These are phyloP conservation scores for Bombus haemorrhoidalis DNA, from an alignment of 1,140 invertebrate species.

Conservation along the genomic window DNA sequence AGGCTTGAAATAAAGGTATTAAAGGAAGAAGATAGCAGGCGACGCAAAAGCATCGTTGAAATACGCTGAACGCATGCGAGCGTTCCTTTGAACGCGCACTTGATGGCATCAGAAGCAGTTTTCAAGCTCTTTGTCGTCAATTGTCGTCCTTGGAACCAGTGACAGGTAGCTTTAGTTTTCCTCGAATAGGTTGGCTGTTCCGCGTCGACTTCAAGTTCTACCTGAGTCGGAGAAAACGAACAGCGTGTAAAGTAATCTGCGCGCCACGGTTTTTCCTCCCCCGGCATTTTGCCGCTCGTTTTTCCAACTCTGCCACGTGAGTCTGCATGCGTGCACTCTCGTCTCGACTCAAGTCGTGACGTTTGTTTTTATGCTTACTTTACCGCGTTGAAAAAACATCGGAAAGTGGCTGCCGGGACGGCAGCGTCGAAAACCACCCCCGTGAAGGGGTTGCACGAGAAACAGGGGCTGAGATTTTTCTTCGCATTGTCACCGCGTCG, in stretches of 20 bases:
- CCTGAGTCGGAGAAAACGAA: conserved; percentile 7
- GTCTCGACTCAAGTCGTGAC: conserved; percentile 36
- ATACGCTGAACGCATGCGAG: no score
- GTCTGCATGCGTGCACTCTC: conserved; percentile 26
- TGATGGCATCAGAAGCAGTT: not conserved
- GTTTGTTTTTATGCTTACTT: conserved; percentile 57
- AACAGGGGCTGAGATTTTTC: conserved; percentile 25
- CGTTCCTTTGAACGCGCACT: no score
- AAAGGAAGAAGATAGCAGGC: no score
- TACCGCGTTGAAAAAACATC: conserved; percentile 39
- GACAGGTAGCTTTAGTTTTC: not conserved
- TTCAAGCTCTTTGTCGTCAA: not conserved
- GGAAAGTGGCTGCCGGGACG: conserved; percentile 32
- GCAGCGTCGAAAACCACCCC: conserved; percentile 18
- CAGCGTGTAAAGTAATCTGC: conserved; percentile 7
- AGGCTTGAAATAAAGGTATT: no score
- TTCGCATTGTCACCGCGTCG: conserved; percentile 22
- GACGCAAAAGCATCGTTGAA: no score
- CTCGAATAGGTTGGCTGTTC: conserved; percentile 30
- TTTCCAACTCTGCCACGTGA: conserved; percentile 35
- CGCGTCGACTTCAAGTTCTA: not conserved
- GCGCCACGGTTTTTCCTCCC: conserved; percentile 28
- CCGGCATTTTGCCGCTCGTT: conserved; percentile 45
- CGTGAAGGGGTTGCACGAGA: conserved; percentile 18
- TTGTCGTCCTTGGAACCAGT: no score